Evolutionary conservation across 2,888 invertebrate genomes (phyloP).

Genomic region (Archaeoteleia sp.): DNA sequence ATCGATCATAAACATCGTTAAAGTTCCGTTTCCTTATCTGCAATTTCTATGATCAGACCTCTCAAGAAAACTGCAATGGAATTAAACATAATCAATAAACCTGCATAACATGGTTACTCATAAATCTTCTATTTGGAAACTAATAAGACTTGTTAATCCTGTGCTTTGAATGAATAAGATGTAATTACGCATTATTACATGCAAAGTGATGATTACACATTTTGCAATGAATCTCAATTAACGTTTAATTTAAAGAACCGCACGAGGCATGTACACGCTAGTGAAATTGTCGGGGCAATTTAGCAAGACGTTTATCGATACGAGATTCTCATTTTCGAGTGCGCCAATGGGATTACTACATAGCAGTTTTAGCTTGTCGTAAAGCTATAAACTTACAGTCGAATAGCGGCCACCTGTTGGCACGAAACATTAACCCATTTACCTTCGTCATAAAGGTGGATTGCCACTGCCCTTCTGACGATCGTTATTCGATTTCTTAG

Average conservation of each 20-base stretch:
- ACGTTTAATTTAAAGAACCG: not conserved
- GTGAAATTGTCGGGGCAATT: conserved; percentile 17
- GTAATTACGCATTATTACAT: too few species aligned
- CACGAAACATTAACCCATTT: conserved; percentile 73
- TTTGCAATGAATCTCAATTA: not conserved
- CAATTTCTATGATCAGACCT: too few species aligned
- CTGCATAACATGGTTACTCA: too few species aligned
- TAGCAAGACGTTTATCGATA: conserved; percentile 49
- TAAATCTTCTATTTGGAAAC: too few species aligned
- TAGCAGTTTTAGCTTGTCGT: conserved; percentile 66
- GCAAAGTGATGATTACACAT: too few species aligned
- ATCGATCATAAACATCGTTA: too few species aligned
- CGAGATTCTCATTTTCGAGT: conserved; percentile 55
- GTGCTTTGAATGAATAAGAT: too few species aligned
- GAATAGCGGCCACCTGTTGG: conserved; percentile 74
- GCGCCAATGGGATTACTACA: conserved; percentile 60
- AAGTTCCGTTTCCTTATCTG: too few species aligned
- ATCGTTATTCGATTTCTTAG: conserved; percentile 52
- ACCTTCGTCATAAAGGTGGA: conserved; percentile 69
- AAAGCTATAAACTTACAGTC: conserved; percentile 69
- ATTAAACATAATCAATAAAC: too few species aligned
- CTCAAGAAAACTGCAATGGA: too few species aligned
- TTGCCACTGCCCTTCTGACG: conserved; percentile 59
- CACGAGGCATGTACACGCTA: not conserved
- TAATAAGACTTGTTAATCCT: too few species aligned